phyloP scores from a whole-genome alignment of 2,113 vertebrate species.

The Solea solea region DNA sequence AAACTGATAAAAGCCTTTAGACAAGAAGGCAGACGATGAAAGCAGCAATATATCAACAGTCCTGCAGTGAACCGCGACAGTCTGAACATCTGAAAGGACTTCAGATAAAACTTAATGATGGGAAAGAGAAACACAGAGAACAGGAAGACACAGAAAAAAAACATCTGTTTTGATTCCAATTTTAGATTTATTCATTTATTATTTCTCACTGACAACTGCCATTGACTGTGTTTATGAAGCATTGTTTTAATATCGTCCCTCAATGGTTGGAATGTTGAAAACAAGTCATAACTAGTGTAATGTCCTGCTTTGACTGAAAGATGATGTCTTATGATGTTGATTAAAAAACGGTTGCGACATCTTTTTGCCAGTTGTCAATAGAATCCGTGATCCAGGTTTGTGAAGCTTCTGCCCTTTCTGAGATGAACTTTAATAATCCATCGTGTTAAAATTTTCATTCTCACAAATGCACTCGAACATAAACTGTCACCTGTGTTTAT shows the following conservation, averaged over 20 bases:
- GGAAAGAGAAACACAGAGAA: neutral
- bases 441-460: no score
- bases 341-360: neutral
- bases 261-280: neutral
- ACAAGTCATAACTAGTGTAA: neutral
- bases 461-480: no score
- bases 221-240: neutral
- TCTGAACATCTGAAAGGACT: neutral
- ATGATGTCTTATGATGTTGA: neutral
- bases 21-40: constrained; percentile 3
- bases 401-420: neutral
- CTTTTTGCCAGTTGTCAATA: no score
- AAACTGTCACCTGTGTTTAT: neutral
- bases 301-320: neutral
- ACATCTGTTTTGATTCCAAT: neutral
- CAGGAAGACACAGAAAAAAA: neutral
- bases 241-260: neutral
- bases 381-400: neutral
- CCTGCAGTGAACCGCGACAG: constrained; percentile 1
- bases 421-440: no score
- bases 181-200: neutral
- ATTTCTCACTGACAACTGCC: neutral
- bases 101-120: constrained; percentile 6
- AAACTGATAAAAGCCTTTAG: constrained; percentile 16
- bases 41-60: constrained; percentile 13